These are phyloP conservation scores for Aplysia californica DNA, from an alignment of 1,140 invertebrate genomes.

Conservation along the genomic window DNA sequence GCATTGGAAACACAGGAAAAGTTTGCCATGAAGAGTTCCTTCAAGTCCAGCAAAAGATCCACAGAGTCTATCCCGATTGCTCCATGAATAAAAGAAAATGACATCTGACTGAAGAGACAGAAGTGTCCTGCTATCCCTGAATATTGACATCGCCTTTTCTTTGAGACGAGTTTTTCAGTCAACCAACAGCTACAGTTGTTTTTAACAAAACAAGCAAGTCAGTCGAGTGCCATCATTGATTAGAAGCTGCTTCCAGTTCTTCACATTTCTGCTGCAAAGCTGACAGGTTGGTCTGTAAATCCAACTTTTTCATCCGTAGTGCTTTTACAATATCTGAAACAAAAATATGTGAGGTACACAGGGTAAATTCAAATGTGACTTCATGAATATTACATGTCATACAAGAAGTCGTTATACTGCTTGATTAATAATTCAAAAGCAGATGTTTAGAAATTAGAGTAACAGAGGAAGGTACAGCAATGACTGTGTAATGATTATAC, in stretches of 20 bases:
- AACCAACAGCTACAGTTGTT: not conserved
- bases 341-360: no score
- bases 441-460: no score
- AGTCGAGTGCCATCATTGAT: not conserved
- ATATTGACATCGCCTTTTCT: not conserved
- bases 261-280: not conserved
- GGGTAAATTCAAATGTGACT: no score
- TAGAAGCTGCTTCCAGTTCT: not conserved
- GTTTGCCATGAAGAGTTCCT: no score
- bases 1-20: no score
- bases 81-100: not conserved
- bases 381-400: no score
- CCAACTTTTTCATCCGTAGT: not conserved
- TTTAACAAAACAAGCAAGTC: not conserved
- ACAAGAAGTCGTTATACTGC: no score
- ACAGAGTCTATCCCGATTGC: not conserved
- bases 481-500: no score
- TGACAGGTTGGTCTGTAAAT: not conserved
- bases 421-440: no score
- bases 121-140: not conserved
- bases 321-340: constrained; percentile 10
- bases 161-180: not conserved
- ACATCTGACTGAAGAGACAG: not conserved
- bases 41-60: no score
- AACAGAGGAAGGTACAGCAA: no score